These are phyloP conservation scores for Danio kyathit DNA, from an alignment of 2,797 vertebrate genomes.

Conservation along the genomic window DNA sequence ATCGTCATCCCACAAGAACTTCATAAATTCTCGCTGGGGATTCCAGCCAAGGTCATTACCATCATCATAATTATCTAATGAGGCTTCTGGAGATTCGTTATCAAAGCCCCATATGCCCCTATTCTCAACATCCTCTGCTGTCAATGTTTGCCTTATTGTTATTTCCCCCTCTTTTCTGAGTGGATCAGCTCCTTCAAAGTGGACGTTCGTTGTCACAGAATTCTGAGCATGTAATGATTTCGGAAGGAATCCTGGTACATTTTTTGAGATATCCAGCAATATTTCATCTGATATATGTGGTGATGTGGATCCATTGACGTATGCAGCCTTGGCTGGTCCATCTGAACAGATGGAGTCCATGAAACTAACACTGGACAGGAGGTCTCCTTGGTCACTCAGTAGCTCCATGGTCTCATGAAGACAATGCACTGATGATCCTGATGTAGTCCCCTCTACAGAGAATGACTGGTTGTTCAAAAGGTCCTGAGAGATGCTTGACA, in stretches of 20 bases:
- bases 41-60: constrained; percentile 87
- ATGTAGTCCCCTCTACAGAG: constrained; percentile 76
- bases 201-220: constrained; percentile 78
- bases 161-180: constrained; percentile 89
- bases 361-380: constrained; percentile 81
- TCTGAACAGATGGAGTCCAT: constrained; percentile 79
- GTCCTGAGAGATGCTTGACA: constrained; percentile 82
- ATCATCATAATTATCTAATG: constrained; percentile 86
- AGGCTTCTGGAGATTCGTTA: constrained; percentile 85
- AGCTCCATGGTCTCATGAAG: constrained; percentile 83
- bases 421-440: constrained; percentile 82
- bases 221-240: constrained; percentile 84
- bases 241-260: constrained; percentile 85
- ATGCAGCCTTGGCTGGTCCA: constrained; percentile 83
- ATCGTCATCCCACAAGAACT: constrained; percentile 88
- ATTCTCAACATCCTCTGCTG: constrained; percentile 86
- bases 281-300: constrained; percentile 81
- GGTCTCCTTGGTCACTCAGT: constrained; percentile 83
- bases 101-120: constrained; percentile 87
- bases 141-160: constrained; percentile 89
- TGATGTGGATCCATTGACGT: constrained; percentile 93
- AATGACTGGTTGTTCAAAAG: constrained; percentile 79
- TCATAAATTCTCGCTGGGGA: constrained; percentile 94
- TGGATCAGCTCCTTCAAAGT: constrained; percentile 81
- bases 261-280: constrained; percentile 79